Conservation (phyloP, 2,888 invertebrate genomes). For the Automeris io region DNA sequence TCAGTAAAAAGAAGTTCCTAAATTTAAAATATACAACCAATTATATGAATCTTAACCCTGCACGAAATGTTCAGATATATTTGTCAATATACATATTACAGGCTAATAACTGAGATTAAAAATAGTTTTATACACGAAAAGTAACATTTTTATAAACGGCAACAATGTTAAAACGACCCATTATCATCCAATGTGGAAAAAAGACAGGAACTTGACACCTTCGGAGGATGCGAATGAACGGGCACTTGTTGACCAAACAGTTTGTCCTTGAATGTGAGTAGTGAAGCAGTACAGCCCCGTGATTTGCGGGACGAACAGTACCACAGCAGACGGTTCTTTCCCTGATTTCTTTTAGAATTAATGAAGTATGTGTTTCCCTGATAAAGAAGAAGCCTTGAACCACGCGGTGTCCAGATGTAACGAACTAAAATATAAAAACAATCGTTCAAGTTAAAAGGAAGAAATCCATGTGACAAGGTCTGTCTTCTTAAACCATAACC, state of each 20-base stretch:
- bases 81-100: too few species aligned
- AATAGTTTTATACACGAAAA: too few species aligned
- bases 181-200: background rate
- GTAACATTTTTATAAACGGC: too few species aligned
- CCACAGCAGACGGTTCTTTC: slow-evolving; percentile 42
- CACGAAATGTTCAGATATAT: too few species aligned
- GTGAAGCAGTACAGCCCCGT: slow-evolving; percentile 42
- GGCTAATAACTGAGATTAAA: too few species aligned
- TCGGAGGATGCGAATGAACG: slow-evolving; percentile 48
- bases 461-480: too few species aligned
- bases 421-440: slow-evolving; percentile 28
- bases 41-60: too few species aligned
- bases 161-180: background rate
- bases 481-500: too few species aligned
- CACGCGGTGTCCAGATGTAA: slow-evolving; percentile 43
- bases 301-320: slow-evolving; percentile 55
- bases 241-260: slow-evolving; percentile 42
- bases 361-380: slow-evolving; percentile 52
- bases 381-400: slow-evolving; percentile 45
- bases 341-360: slow-evolving; percentile 39
- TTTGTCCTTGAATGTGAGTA: slow-evolving; percentile 40
- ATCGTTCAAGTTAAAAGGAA: background rate
- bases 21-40: too few species aligned
- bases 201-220: slow-evolving; percentile 25
- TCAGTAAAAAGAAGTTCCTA: too few species aligned